These are phyloP conservation scores for Drosophila leontia DNA, from an alignment of 1,140 invertebrate species.

Conservation along the genomic window DNA sequence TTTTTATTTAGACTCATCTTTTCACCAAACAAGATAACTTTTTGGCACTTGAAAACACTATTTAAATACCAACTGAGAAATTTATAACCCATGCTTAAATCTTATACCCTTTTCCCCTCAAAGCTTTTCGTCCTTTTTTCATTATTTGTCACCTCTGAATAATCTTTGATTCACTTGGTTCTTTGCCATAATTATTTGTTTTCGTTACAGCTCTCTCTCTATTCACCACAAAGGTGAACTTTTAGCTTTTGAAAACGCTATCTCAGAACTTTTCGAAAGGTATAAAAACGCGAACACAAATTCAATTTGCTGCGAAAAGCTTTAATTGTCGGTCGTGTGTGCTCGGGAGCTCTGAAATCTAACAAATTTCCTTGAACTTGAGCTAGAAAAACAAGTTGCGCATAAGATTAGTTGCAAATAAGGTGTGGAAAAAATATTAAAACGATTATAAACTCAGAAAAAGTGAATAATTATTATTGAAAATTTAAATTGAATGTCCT, in stretches of 20 bases:
- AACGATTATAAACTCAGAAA: not conserved
- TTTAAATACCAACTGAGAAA: not conserved
- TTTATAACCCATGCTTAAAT: not conserved
- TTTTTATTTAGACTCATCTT: not conserved
- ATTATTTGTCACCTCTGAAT: not conserved
- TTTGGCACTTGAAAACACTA: not conserved
- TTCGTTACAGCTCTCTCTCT: not conserved
- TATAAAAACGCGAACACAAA: constrained; percentile 43
- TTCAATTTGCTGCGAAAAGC: constrained; percentile 18
- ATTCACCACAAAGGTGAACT: constrained; percentile 12
- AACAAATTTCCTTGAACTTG: constrained; percentile 16
- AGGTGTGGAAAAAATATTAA: not conserved
- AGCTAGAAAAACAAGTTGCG: constrained; percentile 7
- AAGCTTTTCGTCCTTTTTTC: not conserved
- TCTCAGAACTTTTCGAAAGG: not conserved
- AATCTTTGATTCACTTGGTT: too few species aligned
- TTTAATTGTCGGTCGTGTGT: constrained; percentile 39
- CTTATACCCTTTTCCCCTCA: not conserved
- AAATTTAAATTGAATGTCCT: not conserved
- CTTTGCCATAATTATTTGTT: not conserved
- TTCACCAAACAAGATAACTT: not conserved
- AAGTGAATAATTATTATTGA: not conserved
- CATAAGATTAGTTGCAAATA: constrained; percentile 10
- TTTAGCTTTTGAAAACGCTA: constrained; percentile 5
- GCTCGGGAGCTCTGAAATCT: not conserved